phyloP scores from a whole-genome alignment of 2,113 vertebrate species.

The Motacilla alba region DNA sequence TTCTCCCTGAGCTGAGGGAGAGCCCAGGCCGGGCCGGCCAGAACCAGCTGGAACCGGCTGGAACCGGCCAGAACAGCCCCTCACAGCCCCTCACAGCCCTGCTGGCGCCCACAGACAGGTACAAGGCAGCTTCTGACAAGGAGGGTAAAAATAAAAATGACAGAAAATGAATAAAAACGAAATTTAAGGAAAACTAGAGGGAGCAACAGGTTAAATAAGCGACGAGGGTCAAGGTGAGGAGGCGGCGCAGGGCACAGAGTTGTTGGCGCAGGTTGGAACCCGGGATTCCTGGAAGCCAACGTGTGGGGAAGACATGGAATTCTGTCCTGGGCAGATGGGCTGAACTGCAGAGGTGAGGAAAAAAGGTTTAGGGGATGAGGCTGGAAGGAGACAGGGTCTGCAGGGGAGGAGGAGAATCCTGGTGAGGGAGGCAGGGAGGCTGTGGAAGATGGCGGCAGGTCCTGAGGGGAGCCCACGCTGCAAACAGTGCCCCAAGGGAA shows the following conservation, averaged over 20 bases:
- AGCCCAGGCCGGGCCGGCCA: fast-evolving
- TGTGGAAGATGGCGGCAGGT: neutral
- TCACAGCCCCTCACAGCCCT: neutral
- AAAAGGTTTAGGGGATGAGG: neutral
- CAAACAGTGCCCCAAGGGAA: neutral
- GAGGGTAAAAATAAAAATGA: neutral
- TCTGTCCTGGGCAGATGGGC: neutral
- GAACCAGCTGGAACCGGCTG: fast-evolving
- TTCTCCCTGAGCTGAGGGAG: too few species aligned
- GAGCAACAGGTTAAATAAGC: neutral
- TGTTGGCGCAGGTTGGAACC: fast-evolving
- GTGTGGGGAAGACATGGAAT: fast-evolving
- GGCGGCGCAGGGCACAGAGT: neutral
- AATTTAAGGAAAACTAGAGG: neutral
- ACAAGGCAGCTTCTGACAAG: too few species aligned
- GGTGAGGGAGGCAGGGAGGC: neutral
- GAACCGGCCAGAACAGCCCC: neutral
- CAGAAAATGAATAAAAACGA: neutral
- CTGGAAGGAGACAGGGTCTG: neutral
- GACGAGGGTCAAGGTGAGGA: neutral
- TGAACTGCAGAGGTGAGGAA: neutral
- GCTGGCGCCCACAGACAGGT: too few species aligned
- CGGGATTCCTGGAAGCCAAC: fast-evolving
- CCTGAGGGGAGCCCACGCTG: fast-evolving
- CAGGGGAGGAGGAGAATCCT: too few species aligned